Evolutionary conservation across 2,797 vertebrate species (phyloP).

Genomic region (Rhabdophis nuchalis): DNA sequence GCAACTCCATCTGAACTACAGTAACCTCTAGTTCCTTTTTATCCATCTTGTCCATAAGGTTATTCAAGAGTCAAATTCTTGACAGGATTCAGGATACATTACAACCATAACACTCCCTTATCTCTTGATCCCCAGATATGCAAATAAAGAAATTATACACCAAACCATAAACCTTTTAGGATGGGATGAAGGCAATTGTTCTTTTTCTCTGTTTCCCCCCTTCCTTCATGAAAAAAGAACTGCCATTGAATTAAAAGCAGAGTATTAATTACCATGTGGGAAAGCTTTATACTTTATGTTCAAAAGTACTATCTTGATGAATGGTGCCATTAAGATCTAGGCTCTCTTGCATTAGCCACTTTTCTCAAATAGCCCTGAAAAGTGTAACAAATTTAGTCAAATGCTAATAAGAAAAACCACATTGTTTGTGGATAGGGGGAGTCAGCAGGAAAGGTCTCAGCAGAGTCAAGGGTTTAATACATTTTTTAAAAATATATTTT

Average conservation of each 20-base stretch:
- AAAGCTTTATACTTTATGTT: conserved; percentile 72
- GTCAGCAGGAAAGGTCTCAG: not conserved
- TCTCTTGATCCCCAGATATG: not conserved
- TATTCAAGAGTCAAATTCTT: not conserved
- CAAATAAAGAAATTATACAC: not conserved
- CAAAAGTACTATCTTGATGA: conserved; percentile 70
- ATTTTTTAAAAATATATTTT: conserved; percentile 52
- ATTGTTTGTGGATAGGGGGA: conserved; percentile 21
- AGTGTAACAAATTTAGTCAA: conserved; percentile 68
- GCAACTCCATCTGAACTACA: not conserved
- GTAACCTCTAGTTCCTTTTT: not conserved
- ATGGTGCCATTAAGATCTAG: conserved; percentile 72
- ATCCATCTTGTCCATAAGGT: not conserved
- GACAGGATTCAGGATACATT: not conserved
- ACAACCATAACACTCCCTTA: not conserved
- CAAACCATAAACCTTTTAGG: conserved; percentile 14
- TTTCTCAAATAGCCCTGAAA: conserved; percentile 64
- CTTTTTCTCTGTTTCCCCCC: conserved; percentile 49
- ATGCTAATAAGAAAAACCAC: conserved; percentile 67
- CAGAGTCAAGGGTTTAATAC: conserved; percentile 49
- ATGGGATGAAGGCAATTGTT: conserved; percentile 60
- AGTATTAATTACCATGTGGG: conserved; percentile 63
- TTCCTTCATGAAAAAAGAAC: conserved; percentile 58
- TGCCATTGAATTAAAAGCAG: conserved; percentile 66
- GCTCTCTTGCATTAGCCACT: conserved; percentile 57